phyloP scores from a whole-genome alignment of 2,797 vertebrate genomes.

The Ispidina lecontei region DNA sequence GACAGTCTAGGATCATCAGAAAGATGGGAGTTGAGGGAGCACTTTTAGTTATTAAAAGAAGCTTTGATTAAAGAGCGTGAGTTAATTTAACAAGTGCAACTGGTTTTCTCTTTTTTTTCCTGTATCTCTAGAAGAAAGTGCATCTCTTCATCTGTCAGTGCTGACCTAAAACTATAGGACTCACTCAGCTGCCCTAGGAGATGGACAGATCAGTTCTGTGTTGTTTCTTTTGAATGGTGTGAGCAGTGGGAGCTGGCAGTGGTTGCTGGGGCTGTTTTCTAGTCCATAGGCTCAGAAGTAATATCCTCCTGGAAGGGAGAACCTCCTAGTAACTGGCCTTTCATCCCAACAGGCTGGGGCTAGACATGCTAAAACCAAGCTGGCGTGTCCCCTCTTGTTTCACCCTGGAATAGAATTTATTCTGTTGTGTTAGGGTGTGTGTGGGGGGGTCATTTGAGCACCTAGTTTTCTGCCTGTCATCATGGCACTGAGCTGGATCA shows the following conservation, averaged over 20 bases:
- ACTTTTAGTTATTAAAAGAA: conserved; percentile 11
- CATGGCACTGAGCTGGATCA: neutral
- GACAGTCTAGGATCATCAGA: neutral
- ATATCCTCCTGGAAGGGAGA: neutral
- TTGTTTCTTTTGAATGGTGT: neutral
- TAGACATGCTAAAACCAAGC: neutral
- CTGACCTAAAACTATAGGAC: neutral
- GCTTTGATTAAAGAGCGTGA: conserved; percentile 40
- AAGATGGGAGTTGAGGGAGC: neutral
- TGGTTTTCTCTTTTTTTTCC: neutral
- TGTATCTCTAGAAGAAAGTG: neutral
- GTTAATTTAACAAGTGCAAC: conserved; percentile 28
- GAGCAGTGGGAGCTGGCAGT: neutral
- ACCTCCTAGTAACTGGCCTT: neutral
- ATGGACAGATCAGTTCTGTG: neutral
- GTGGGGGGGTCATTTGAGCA: neutral
- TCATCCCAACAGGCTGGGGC: neutral
- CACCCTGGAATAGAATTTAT: neutral
- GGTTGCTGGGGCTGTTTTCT: neutral
- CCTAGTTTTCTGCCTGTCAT: neutral
- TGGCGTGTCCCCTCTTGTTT: neutral
- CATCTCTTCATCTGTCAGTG: neutral
- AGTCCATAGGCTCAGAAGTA: neutral
- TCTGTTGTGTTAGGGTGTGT: neutral
- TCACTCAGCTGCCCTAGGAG: neutral